These are phyloP conservation scores for Girardinus metallicus DNA, from an alignment of 2,797 vertebrate genomes.

Conservation along the genomic window DNA sequence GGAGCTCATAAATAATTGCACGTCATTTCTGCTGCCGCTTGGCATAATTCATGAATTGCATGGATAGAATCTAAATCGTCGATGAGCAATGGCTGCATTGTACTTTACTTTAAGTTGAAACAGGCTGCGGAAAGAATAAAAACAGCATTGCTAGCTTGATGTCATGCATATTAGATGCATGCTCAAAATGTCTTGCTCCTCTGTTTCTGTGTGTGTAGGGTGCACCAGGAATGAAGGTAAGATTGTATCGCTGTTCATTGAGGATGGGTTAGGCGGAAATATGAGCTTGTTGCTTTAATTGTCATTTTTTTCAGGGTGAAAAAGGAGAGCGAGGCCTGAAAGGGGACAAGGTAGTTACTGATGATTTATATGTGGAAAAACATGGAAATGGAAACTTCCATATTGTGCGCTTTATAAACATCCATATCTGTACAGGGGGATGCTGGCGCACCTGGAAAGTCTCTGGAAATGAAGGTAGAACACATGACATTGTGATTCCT, in stretches of 20 bases:
- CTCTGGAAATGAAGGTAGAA: constrained; percentile 86
- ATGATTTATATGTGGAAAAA: constrained; percentile 11
- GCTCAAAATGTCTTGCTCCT: constrained; percentile 49
- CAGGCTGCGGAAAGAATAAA: constrained; percentile 14
- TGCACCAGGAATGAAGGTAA: constrained; percentile 80
- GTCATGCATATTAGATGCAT: constrained; percentile 58
- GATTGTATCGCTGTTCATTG: constrained; percentile 14
- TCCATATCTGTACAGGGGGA: constrained; percentile 77
- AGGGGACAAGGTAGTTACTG: constrained; percentile 77
- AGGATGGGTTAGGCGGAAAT: not conserved
- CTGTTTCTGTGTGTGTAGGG: constrained; percentile 75
- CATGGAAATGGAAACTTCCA: constrained; percentile 30
- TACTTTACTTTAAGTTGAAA: constrained; percentile 33
- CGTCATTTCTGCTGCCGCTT: constrained; percentile 32
- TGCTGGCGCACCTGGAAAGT: constrained; percentile 77
- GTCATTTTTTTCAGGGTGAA: constrained; percentile 74
- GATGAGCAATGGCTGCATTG: constrained; percentile 11
- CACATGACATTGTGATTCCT: constrained; percentile 14
- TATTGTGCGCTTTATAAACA: constrained; percentile 23
- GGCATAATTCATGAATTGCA: constrained; percentile 22
- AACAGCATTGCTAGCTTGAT: constrained; percentile 14
- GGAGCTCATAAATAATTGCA: constrained; percentile 25
- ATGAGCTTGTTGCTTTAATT: constrained; percentile 16
- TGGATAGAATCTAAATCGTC: constrained; percentile 30
- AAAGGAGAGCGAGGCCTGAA: constrained; percentile 76